These are phyloP conservation scores for Cheiracanthium punctorium DNA, from an alignment of 2,888 invertebrate species.

Conservation along the genomic window DNA sequence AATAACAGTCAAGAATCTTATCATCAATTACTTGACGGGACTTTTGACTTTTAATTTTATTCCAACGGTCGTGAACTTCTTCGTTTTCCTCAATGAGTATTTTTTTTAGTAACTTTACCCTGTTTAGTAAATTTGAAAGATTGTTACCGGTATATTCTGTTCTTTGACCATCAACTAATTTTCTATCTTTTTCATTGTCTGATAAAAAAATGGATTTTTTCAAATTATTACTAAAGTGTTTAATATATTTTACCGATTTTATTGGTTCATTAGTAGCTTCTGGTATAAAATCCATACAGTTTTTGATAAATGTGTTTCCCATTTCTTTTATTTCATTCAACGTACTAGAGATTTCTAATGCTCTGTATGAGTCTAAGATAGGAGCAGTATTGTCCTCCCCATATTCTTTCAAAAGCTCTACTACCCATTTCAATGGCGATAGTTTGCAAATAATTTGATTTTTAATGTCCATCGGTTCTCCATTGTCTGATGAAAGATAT, in stretches of 20 bases:
- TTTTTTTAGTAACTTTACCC: constrained; percentile 3
- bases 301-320: too few relatives aligned
- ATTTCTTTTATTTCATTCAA: too few relatives aligned
- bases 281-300: too few relatives aligned
- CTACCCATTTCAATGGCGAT: background rate
- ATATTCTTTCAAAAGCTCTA: background rate
- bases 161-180: background rate
- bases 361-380: too few relatives aligned
- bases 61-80: constrained; percentile 1
- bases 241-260: background rate
- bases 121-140: background rate
- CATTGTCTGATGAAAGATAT: background rate
- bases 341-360: too few relatives aligned
- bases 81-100: background rate
- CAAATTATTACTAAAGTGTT: background rate
- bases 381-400: background rate
- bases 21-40: background rate
- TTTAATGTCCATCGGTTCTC: background rate
- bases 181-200: background rate
- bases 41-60: background rate
- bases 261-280: background rate
- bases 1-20: constrained; percentile 17
- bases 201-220: background rate
- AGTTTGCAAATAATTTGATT: background rate
- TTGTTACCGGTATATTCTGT: background rate